These are phyloP conservation scores for Myodes glareolus DNA, from an alignment of 2,113 vertebrate species.

Conservation along the genomic window DNA sequence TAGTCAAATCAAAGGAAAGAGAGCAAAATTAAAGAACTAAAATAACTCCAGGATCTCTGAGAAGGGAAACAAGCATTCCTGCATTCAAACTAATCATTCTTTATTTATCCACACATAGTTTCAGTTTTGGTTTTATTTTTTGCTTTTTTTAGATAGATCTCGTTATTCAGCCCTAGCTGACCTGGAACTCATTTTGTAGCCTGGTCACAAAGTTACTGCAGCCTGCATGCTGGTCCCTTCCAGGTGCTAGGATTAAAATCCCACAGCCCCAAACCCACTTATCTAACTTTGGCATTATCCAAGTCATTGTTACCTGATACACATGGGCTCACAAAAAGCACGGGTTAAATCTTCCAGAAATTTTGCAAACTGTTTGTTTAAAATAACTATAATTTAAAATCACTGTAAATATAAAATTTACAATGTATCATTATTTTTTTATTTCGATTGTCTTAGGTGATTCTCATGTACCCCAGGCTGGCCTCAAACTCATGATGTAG, in stretches of 20 bases:
- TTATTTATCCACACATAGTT: not conserved
- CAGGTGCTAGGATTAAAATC: not conserved
- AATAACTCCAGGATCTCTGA: not conserved
- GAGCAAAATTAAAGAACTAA: slow-evolving; percentile 37
- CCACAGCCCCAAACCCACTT: not conserved
- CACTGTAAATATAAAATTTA: not conserved
- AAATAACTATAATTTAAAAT: slow-evolving; percentile 5
- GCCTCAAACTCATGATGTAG: not conserved
- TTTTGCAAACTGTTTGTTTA: slow-evolving; percentile 39
- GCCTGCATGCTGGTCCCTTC: not conserved
- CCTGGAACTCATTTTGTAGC: not conserved
- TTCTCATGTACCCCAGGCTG: not conserved
- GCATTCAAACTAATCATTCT: slow-evolving; percentile 5
- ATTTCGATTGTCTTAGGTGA: not conserved
- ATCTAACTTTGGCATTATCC: not conserved
- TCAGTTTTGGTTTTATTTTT: not conserved
- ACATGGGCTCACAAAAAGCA: not conserved
- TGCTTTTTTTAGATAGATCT: not conserved
- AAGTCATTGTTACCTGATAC: not conserved
- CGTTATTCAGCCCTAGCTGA: not conserved
- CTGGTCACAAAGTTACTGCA: not conserved
- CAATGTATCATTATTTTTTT: not conserved
- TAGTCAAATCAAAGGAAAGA: not conserved
- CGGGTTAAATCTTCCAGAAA: not conserved
- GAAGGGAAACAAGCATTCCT: not conserved